phyloP scores from a whole-genome alignment of 1,140 invertebrate species.

The Condylostylus longicornis region DNA sequence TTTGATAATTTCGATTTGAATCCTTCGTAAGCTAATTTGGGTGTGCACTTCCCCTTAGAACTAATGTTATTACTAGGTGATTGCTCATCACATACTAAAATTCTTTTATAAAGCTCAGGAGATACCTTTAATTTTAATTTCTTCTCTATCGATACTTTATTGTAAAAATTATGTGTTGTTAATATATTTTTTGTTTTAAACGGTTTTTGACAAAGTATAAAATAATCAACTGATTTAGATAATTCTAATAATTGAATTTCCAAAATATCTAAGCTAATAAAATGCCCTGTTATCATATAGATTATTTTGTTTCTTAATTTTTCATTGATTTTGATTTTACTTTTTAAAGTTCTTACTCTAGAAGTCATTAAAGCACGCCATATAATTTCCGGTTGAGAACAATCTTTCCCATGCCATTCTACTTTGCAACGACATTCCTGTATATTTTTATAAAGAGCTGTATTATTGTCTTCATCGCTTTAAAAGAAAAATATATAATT shows the following conservation, averaged over 20 bases:
- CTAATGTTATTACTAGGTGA: too few relatives aligned
- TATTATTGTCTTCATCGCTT: conserved; percentile 15
- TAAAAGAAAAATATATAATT: too few relatives aligned
- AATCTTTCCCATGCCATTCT: conserved; percentile 48
- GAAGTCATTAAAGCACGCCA: conserved; percentile 45
- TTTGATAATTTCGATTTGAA: neutral
- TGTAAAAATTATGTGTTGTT: too few relatives aligned
- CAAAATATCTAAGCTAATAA: conserved; percentile 37
- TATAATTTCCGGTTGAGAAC: conserved; percentile 48
- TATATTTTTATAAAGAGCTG: too few relatives aligned
- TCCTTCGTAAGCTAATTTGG: conserved; percentile 25
- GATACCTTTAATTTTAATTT: conserved; percentile 8
- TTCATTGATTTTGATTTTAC: conserved; percentile 25
- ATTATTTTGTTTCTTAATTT: conserved; percentile 36
- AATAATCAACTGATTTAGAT: conserved; percentile 44
- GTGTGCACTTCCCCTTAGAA: conserved; percentile 14
- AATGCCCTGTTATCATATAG: conserved; percentile 39
- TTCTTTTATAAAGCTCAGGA: conserved; percentile 24
- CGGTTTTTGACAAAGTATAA: conserved; percentile 38
- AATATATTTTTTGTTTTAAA: too few relatives aligned
- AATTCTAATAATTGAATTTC: conserved; percentile 46
- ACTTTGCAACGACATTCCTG: conserved; percentile 38
- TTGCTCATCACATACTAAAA: neutral
- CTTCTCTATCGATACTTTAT: too few relatives aligned
- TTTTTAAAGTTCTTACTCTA: conserved; percentile 11